Evolutionary conservation across 2,888 invertebrate genomes (phyloP).

Genomic region (Orchesellides sinensis): DNA sequence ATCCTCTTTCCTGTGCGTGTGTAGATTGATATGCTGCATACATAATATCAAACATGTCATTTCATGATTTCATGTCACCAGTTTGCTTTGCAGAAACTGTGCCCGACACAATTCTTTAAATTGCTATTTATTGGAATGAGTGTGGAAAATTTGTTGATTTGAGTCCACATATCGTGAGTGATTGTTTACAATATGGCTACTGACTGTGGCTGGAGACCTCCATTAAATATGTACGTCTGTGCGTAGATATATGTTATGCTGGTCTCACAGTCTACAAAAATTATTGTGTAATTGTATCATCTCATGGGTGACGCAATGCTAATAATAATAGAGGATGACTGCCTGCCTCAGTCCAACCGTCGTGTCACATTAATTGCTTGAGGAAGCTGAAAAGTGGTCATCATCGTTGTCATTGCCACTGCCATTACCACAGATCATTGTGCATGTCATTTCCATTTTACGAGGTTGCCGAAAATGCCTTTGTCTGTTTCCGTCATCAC

Average conservation of each 20-base stretch:
- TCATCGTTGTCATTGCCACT: slow-evolving; percentile 38
- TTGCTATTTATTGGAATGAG: too few species aligned
- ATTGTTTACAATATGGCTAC: too few species aligned
- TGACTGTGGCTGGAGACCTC: too few species aligned
- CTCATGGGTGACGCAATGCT: background rate
- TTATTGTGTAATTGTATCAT: background rate
- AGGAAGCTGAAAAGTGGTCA: slow-evolving; percentile 36
- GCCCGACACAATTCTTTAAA: too few species aligned
- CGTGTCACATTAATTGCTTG: slow-evolving; percentile 32
- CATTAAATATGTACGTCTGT: too few species aligned
- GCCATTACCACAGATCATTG: slow-evolving; percentile 37
- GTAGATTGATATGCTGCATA: background rate
- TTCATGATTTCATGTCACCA: too few species aligned
- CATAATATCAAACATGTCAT: too few species aligned
- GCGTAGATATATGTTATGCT: background rate
- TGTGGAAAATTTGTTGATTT: too few species aligned
- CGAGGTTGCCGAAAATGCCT: background rate
- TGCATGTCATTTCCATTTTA: background rate
- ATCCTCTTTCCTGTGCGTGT: background rate
- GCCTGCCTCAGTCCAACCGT: background rate
- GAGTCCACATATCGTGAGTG: too few species aligned
- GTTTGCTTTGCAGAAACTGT: too few species aligned
- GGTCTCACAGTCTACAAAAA: background rate
- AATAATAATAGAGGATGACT: background rate
- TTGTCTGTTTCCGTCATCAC: background rate